Conservation (phyloP, 2,888 invertebrate genomes). For the Nephrocerus scutellatus region DNA sequence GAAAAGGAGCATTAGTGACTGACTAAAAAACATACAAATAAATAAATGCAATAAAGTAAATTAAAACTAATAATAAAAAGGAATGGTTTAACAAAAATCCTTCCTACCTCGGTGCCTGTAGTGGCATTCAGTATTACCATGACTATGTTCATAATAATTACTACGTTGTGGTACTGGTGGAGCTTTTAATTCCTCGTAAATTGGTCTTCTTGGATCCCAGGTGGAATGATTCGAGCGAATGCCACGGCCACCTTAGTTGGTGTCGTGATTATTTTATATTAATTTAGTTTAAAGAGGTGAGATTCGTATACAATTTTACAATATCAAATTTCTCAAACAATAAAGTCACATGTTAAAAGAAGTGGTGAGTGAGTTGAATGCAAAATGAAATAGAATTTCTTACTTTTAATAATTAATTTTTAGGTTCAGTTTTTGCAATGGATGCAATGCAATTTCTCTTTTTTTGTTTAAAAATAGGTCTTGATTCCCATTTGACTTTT, state of each 20-base stretch:
- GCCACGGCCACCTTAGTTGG: conserved; percentile 37
- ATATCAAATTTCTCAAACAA: no score
- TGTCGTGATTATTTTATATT: no score
- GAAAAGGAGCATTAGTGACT: no score
- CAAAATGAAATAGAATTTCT: no score
- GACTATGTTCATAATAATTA: conserved; percentile 38
- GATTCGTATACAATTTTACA: conserved; percentile 13
- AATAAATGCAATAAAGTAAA: conserved; percentile 14
- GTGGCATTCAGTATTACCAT: conserved; percentile 43
- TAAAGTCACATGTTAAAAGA: no score
- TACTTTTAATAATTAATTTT: no score
- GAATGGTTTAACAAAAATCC: conserved; percentile 7
- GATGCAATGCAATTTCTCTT: no score
- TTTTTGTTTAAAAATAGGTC: no score
- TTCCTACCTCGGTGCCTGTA: conserved; percentile 47
- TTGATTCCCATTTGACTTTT: no score
- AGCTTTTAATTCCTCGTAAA: conserved; percentile 81
- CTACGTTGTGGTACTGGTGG: conserved; percentile 51
- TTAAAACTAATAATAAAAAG: conserved; percentile 16
- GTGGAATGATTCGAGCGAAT: conserved; percentile 59
- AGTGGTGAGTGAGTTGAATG: no score
- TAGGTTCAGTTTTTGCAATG: no score
- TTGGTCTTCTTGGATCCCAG: conserved; percentile 83
- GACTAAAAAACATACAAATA: conserved; percentile 10
- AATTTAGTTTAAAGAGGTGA: no score